These are phyloP conservation scores for Taxidea taxus DNA, from an alignment of 2,113 vertebrate genomes.

Conservation along the genomic window DNA sequence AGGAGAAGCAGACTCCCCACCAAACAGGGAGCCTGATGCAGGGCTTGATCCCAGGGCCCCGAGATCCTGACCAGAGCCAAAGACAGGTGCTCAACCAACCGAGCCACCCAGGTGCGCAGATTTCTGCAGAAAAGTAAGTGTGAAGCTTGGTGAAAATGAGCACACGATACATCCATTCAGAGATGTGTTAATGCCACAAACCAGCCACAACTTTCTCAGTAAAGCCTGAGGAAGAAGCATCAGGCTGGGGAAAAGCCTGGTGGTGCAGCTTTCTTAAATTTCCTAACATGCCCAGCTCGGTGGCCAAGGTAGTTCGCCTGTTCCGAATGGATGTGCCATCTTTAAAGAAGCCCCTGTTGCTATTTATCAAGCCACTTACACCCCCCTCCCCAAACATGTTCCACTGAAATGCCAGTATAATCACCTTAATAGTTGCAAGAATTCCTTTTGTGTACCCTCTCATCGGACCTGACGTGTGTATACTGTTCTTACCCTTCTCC, in stretches of 20 bases:
- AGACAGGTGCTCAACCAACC: not conserved
- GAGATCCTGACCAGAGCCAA: not conserved
- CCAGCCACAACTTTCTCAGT: not conserved
- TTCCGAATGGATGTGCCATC: not conserved
- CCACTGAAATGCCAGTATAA: not conserved
- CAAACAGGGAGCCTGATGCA: not conserved
- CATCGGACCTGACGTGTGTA: not conserved
- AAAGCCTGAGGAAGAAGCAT: not conserved
- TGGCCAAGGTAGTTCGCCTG: not conserved
- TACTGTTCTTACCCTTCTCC: not conserved
- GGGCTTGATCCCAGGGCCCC: not conserved
- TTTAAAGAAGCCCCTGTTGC: not conserved
- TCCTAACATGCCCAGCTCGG: not conserved
- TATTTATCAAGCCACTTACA: not conserved
- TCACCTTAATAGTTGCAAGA: not conserved
- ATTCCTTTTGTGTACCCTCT: not conserved
- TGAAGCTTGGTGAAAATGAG: not conserved
- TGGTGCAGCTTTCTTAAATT: not conserved
- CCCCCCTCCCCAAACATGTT: not conserved
- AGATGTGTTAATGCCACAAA: not conserved
- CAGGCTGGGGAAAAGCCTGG: not conserved
- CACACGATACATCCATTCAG: fast-evolving
- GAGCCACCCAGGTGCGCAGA: not conserved
- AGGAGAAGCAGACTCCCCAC: not conserved
- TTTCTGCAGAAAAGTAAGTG: not conserved